Evolutionary conservation across 2,888 invertebrate species (phyloP).

Genomic region (Agrilus cyanescens): DNA sequence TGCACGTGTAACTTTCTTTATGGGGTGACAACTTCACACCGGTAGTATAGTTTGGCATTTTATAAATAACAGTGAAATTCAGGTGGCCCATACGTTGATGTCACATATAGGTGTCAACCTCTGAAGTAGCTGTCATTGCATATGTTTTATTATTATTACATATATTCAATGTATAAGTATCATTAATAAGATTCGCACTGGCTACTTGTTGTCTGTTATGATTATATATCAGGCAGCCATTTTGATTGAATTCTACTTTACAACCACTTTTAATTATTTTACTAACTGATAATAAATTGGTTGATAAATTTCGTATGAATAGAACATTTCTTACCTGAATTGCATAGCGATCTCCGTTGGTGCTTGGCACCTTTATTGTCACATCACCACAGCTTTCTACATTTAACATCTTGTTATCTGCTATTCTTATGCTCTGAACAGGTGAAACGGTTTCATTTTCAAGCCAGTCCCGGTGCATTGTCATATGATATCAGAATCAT

Average conservation of each 20-base stretch:
- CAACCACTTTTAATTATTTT: constrained; percentile 10
- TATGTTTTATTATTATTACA: neutral
- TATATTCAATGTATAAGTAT: neutral
- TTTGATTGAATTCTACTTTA: constrained; percentile 3
- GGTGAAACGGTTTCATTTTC: no score
- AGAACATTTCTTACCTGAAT: no score
- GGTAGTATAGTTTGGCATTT: no score
- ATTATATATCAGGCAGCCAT: constrained; percentile 5
- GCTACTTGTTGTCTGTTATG: constrained; percentile 5
- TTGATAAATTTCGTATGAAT: constrained; percentile 9
- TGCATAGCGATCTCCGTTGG: no score
- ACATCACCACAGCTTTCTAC: no score
- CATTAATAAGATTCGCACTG: constrained; percentile 1
- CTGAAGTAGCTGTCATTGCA: constrained; percentile 2
- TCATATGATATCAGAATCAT: no score
- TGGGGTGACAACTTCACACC: constrained; percentile 15
- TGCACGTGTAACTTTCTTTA: constrained; percentile 14
- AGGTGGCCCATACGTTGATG: constrained; percentile 2
- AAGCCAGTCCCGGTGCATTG: no score
- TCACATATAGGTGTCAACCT: constrained; percentile 1
- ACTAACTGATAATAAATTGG: constrained; percentile 12
- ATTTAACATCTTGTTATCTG: no score
- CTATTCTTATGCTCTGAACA: no score
- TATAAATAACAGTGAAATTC: constrained; percentile 2
- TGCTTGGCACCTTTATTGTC: no score